Evolutionary conservation across 2,797 vertebrate species (phyloP).

Genomic region (Lycodopsis pacificus): DNA sequence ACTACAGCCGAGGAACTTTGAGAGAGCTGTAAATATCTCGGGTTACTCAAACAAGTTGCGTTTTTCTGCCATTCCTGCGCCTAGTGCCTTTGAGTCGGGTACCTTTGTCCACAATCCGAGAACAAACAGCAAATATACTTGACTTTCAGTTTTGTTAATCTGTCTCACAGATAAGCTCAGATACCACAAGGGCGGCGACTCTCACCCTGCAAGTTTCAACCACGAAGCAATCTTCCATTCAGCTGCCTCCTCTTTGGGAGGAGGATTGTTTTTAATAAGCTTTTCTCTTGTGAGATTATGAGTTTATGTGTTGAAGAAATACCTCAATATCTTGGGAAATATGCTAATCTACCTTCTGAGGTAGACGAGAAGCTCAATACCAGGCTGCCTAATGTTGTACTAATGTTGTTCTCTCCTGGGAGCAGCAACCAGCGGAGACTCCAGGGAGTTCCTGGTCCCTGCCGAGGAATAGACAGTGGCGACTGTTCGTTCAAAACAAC

Average conservation of each 20-base stretch:
- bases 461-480: no score
- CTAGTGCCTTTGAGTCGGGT: not conserved
- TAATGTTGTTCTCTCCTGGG: not conserved
- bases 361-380: no score
- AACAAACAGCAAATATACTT: conserved; percentile 59
- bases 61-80: conserved; percentile 16
- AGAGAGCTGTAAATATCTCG: conserved; percentile 47
- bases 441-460: not conserved
- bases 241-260: not conserved
- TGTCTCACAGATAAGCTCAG: conserved; percentile 33
- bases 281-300: not conserved
- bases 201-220: not conserved
- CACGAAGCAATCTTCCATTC: not conserved
- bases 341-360: not conserved
- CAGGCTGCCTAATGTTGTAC: no score
- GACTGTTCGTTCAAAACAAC: no score
- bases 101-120: conserved; percentile 33
- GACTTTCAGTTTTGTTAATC: conserved; percentile 50
- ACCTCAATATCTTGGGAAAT: not conserved
- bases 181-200: not conserved
- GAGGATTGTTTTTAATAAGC: not conserved
- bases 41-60: conserved; percentile 45
- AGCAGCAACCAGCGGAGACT: not conserved
- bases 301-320: not conserved
- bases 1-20: conserved; percentile 21